Evolutionary conservation across 2,888 invertebrate species (phyloP).

Genomic region (Tinea trinotella): DNA sequence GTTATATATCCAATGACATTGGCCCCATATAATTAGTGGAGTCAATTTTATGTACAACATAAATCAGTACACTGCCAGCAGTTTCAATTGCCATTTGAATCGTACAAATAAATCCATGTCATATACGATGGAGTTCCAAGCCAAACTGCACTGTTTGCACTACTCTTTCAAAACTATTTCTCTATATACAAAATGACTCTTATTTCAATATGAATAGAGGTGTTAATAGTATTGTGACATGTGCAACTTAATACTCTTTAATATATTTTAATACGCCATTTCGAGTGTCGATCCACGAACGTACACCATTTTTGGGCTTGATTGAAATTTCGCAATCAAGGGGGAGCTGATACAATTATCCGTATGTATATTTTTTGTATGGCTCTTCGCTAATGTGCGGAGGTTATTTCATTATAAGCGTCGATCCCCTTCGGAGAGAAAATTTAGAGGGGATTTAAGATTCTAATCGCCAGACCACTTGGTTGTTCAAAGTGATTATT

Average conservation of each 20-base stretch:
- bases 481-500: slow-evolving; percentile 70
- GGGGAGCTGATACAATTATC: slow-evolving; percentile 67
- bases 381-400: slow-evolving; percentile 38
- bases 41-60: slow-evolving; percentile 45
- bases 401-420: slow-evolving; percentile 56
- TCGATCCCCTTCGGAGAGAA: slow-evolving; percentile 48
- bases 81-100: slow-evolving; percentile 58
- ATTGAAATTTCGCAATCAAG: slow-evolving; percentile 72
- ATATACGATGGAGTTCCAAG: slow-evolving; percentile 48
- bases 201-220: background rate
- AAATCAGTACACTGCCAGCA: slow-evolving; percentile 35
- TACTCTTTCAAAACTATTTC: slow-evolving; percentile 7
- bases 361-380: slow-evolving; percentile 54
- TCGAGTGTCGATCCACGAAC: slow-evolving; percentile 63
- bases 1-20: background rate
- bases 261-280: slow-evolving; percentile 52
- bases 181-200: background rate
- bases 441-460: slow-evolving; percentile 69
- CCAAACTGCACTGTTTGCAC: slow-evolving; percentile 31
- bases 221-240: background rate
- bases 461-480: slow-evolving; percentile 60
- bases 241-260: slow-evolving; percentile 9
- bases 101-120: slow-evolving; percentile 66
- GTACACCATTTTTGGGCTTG: slow-evolving; percentile 68
- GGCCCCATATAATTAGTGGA: slow-evolving; percentile 53